Conservation (phyloP, 2,113 vertebrate genomes). For the Phyllostomus discolor region DNA sequence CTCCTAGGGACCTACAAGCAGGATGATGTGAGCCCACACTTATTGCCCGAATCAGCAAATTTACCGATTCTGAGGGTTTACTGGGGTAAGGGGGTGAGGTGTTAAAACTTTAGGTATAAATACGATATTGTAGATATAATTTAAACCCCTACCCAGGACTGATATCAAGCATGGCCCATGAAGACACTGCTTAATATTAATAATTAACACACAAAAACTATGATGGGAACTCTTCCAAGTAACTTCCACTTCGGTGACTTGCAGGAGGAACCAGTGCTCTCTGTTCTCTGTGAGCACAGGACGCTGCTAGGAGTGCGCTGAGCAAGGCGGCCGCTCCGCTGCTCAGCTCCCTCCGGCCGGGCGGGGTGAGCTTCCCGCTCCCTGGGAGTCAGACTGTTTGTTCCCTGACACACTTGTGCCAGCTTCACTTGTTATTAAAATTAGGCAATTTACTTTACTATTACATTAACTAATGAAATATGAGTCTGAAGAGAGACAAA, state of each 20-base stretch:
- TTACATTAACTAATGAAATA: not conserved
- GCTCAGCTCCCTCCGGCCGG: not conserved
- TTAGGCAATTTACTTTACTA: not conserved
- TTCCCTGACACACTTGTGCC: not conserved
- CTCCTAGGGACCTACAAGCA: not conserved
- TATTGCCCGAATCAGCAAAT: not conserved
- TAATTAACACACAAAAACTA: not conserved
- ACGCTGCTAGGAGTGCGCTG: not conserved
- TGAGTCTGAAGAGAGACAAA: not conserved
- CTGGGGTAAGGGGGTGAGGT: not conserved
- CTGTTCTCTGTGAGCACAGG: not conserved
- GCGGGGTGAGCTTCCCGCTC: not conserved
- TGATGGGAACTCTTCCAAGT: not conserved
- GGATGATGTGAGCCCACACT: not conserved
- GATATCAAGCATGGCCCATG: not conserved
- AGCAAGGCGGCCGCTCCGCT: not conserved
- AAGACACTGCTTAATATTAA: not conserved
- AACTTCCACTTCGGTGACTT: not conserved
- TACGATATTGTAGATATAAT: not conserved
- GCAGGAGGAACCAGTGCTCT: not conserved
- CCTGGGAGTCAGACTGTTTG: not conserved
- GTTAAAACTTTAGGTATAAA: not conserved
- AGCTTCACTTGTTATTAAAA: constrained; percentile 19
- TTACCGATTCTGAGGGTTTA: not conserved
- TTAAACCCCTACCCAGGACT: not conserved